phyloP scores from a whole-genome alignment of 1,140 invertebrate genomes.

The Drosophila mayri region DNA sequence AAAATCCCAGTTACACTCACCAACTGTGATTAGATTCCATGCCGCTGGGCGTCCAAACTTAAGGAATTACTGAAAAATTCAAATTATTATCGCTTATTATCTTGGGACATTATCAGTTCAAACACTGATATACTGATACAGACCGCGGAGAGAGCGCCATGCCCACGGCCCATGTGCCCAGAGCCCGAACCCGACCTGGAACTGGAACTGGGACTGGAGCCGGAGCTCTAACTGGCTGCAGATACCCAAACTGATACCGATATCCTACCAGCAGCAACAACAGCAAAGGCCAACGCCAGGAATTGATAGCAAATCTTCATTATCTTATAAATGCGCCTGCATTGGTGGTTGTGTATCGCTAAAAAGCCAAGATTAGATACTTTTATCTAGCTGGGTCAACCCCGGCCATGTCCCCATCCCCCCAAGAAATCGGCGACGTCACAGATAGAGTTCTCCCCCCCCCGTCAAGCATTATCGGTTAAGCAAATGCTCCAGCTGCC shows the following conservation, averaged over 20 bases:
- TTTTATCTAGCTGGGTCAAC: conserved; percentile 85
- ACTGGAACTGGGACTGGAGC: conserved; percentile 15
- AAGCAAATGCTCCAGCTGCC: conserved; percentile 58
- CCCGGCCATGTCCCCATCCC: background rate
- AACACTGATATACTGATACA: conserved; percentile 85
- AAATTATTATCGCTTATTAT: conserved; percentile 85
- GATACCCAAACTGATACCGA: conserved; percentile 78
- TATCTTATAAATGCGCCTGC: conserved; percentile 82
- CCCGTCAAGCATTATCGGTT: conserved; percentile 63
- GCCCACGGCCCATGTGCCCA: conserved; percentile 6
- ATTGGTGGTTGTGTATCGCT: conserved; percentile 68
- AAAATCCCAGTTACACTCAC: conserved; percentile 85
- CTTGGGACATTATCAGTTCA: conserved; percentile 85
- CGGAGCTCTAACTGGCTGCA: conserved; percentile 29
- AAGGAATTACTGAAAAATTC: conserved; percentile 84
- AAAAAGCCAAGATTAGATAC: conserved; percentile 84
- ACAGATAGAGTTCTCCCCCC: conserved; percentile 28
- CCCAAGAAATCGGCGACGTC: conserved; percentile 75
- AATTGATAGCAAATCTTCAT: conserved; percentile 85
- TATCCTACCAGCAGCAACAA: conserved; percentile 57
- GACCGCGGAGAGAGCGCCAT: conserved; percentile 38
- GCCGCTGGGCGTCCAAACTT: conserved; percentile 76
- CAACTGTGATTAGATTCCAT: conserved; percentile 84
- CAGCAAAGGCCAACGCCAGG: conserved; percentile 18
- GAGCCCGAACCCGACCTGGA: conserved; percentile 20